A percentile compares a stretch with the other conserved stretches of the same genome.
Conservation (phyloP, 2,797 vertebrate genomes). For the Macrochelys suwanniensis region DNA sequence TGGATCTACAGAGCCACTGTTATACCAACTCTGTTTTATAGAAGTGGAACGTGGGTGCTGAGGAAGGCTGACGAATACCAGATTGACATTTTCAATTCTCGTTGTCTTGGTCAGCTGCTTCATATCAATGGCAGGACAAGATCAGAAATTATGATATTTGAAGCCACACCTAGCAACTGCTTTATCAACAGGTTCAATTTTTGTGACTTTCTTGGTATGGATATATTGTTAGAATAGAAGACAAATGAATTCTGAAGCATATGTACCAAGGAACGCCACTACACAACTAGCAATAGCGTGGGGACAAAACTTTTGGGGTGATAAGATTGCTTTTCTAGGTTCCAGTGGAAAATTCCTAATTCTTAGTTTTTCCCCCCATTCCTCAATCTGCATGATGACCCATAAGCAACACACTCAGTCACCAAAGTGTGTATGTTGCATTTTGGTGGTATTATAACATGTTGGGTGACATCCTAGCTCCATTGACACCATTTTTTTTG, state of each 20-base stretch:
- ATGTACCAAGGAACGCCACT: not conserved
- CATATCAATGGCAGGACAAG: not conserved
- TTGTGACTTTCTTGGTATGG: not conserved
- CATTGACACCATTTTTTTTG: slow-evolving; percentile 5
- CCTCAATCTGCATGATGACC: not conserved
- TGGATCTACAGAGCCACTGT: not conserved
- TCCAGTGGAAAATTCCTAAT: not conserved
- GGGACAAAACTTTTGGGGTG: too few species aligned
- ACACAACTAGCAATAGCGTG: not conserved
- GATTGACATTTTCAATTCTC: not conserved
- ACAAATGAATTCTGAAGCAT: not conserved
- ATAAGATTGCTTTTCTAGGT: not conserved
- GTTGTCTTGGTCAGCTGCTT: not conserved
- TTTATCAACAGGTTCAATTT: not conserved
- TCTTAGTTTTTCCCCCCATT: too few species aligned
- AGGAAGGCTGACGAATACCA: not conserved
- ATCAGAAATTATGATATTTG: not conserved
- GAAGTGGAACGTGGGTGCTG: not conserved
- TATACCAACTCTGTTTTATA: not conserved
- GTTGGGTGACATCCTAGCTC: not conserved
- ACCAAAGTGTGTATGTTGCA: not conserved
- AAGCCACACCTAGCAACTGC: not conserved
- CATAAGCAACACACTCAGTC: not conserved
- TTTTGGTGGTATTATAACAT: not conserved
- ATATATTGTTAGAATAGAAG: not conserved